phyloP scores from a whole-genome alignment of 2,113 vertebrate genomes.

The Rousettus leschenaultii region DNA sequence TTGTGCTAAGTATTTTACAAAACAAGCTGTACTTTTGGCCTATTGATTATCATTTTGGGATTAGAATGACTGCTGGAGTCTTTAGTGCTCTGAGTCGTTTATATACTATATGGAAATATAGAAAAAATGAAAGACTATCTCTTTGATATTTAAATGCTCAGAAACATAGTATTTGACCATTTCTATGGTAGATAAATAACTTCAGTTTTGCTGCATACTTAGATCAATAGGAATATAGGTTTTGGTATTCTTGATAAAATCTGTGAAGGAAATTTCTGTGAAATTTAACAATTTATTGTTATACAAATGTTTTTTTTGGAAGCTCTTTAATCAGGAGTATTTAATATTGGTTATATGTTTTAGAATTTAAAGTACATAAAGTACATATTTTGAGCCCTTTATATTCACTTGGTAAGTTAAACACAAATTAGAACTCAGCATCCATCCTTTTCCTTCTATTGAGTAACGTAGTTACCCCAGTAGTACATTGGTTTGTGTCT shows the following conservation, averaged over 20 bases:
- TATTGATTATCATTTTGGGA: neutral
- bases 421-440: neutral
- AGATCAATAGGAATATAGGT: neutral
- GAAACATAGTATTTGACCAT: neutral
- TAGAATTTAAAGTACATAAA: neutral
- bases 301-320: neutral
- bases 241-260: slow-evolving; percentile 4
- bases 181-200: neutral
- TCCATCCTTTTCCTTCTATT: slow-evolving; percentile 5
- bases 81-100: neutral
- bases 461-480: neutral
- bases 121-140: neutral
- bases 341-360: slow-evolving; percentile 23
- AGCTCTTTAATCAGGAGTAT: neutral
- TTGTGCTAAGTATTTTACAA: slow-evolving; percentile 28
- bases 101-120: neutral
- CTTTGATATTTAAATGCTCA: neutral
- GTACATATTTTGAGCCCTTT: neutral
- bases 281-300: neutral
- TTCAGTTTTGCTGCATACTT: neutral
- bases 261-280: neutral
- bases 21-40: slow-evolving; percentile 23
- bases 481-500: neutral
- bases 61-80: neutral
- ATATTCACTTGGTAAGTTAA: slow-evolving; percentile 38